These are phyloP conservation scores for Solenopsis invicta DNA, from an alignment of 1,140 invertebrate genomes.

Conservation along the genomic window DNA sequence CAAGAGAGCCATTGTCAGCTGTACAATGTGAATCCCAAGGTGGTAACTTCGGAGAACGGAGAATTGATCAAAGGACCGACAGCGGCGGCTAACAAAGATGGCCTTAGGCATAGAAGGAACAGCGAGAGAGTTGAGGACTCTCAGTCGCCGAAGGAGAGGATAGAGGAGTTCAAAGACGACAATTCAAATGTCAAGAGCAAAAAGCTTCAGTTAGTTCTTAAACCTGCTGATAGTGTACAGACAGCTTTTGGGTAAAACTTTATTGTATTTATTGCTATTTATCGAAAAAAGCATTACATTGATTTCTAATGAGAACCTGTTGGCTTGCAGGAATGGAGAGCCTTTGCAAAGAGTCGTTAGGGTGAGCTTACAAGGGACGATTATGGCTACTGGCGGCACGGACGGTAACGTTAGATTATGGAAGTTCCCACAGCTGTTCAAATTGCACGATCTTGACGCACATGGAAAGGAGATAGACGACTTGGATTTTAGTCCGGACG, in stretches of 20 bases:
- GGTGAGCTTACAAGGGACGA: slow-evolving; percentile 91
- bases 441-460: slow-evolving; percentile 89
- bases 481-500: slow-evolving; percentile 94
- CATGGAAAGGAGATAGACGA: slow-evolving; percentile 96
- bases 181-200: slow-evolving; percentile 87
- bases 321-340: slow-evolving; percentile 88
- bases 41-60: slow-evolving; percentile 87
- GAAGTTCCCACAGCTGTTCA: slow-evolving; percentile 94
- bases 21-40: slow-evolving; percentile 93
- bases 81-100: slow-evolving; percentile 70
- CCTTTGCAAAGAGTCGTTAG: slow-evolving; percentile 95
- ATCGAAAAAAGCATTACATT: not conserved
- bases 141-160: slow-evolving; percentile 85
- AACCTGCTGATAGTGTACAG: slow-evolving; percentile 92
- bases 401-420: slow-evolving; percentile 96
- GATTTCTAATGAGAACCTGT: not conserved
- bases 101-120: slow-evolving; percentile 84
- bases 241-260: slow-evolving; percentile 91
- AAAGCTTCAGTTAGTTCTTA: slow-evolving; percentile 91
- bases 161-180: slow-evolving; percentile 83
- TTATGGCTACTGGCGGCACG: slow-evolving; percentile 96
- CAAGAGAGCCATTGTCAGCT: slow-evolving; percentile 97
- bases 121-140: slow-evolving; percentile 77
- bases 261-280: not conserved
- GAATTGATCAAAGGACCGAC: slow-evolving; percentile 83